Base-by-base conservation (phyloP, 2,113 vertebrate species). In the Serilophus lunatus region DNA sequence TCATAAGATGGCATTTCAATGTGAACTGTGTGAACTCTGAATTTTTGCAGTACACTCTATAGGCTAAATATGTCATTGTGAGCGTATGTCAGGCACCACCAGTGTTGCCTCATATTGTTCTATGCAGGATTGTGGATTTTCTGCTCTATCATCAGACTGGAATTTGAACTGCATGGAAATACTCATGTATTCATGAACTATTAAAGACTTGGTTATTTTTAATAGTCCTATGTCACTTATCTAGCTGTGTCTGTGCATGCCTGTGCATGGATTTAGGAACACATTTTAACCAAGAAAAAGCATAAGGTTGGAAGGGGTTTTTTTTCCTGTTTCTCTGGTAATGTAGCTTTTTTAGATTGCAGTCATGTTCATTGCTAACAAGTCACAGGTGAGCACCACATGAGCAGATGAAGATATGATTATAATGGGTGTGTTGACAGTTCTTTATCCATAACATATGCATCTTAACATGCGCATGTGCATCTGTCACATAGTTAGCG, bases 371-470 rank as follows among this genome's bases (percentile, higher is more conserved):
- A 57, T 82, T 94, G 95, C 97, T 98, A 98, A 98, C 96, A 98
- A 98, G 97, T 96, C 97, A 98, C 97, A 98, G 97, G 97, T 98
- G 97, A 98, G 93, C 96, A 91, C 97, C 97, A 95, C 97, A 97
- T 92, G 97, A 98, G 93, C 97, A 93, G 95, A 97, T 93, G 97
- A 97, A 97, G 97, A 95, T 97, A 97, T 98, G 97, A 98, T 98
- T 98, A 97, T 98, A 98, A 98, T 98, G 95, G 98, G 96, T 97
- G 96, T 98, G 97, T 97, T 98, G 97, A 98, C 97, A 97, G 97
- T 97, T 98, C 95, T 81, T 97, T 97, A 97, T 97, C 96, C 97
- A 90, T 96, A 95, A 96, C 96, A 96, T 96, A 88, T n/a, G 94
- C 96, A 96, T 96, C 97, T 96, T 97, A 97, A 96, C 95, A 94